Evolutionary conservation across 2,797 vertebrate genomes (phyloP), one percentile per base, ranked within the genome.

Genomic region (Acomys russatus): DNA sequence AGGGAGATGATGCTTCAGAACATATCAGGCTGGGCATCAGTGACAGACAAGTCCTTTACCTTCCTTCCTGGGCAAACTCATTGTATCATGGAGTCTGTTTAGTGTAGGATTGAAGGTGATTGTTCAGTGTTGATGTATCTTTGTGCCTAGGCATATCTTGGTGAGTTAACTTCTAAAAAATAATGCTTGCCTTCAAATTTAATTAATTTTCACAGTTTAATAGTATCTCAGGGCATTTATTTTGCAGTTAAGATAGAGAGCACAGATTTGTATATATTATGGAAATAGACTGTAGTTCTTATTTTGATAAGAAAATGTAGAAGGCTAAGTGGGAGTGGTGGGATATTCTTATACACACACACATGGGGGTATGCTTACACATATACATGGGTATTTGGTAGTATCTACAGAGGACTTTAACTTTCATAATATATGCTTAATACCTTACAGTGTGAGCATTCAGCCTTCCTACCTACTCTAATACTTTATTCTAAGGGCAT

Each of bases 201-300:
- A 97, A 97, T 96, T 74, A 95, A 86, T 93, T 94, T 95, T 94
- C 88, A 97, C 79, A 94, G 92, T 95, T 96, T 97, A 97, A 95
- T 92, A 73, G 86, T 94, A 91, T 95, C 97, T 96, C 76, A 33
- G 86, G 91, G 97, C 97, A 93, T 89, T 97, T 97, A 93, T 90
- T 97, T 93, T 91, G 82, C 96, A 94, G 97, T 87, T 92, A 92
- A 97, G 97, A 97, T 97, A 63, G 90, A 82, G 56, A 96, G 89
- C 92, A 93, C n/a, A 97, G 96, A 97, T 97, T 90, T 93, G 85
- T 95, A 87, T 88, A 78, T 74, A 96, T 96, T 97, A 96, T 94
- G 90, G 85, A 96, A 97, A 97, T 94, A 90, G 56, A 85, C 64
- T 68, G 6, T 9, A 64, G 49, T 92, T 95, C 70, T 93, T 70